phyloP scores from a whole-genome alignment of 2,113 vertebrate species.

The Polypterus bichir region DNA sequence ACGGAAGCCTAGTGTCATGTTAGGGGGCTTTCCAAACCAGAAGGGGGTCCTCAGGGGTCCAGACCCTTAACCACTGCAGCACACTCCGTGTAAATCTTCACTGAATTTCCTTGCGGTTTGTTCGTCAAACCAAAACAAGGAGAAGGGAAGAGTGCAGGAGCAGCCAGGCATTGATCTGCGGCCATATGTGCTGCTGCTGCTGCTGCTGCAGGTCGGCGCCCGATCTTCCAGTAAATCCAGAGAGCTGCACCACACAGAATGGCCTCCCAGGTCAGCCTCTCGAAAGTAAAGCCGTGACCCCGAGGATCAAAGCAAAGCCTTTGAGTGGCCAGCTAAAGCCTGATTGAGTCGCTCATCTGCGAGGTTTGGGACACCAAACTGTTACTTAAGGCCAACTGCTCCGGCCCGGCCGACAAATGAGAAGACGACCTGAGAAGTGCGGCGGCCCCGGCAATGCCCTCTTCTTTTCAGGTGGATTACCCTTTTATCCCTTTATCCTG shows the following conservation, averaged over 20 bases:
- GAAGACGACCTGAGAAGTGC: slow-evolving; percentile 33
- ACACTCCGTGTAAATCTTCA: too few relatives aligned
- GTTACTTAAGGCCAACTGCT: slow-evolving; percentile 39
- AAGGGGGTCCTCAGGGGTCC: too few relatives aligned
- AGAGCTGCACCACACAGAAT: slow-evolving; percentile 38
- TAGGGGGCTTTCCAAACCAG: too few relatives aligned
- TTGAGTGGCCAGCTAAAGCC: slow-evolving; percentile 54
- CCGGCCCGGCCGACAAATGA: slow-evolving; percentile 39
- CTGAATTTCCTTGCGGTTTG: too few relatives aligned
- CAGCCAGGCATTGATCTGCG: too few relatives aligned
- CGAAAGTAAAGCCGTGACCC: slow-evolving; percentile 39
- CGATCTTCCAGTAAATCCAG: slow-evolving; percentile 28
- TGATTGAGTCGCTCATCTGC: slow-evolving; percentile 53
- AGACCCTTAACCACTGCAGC: too few relatives aligned
- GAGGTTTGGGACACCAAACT: slow-evolving; percentile 32
- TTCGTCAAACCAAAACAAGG: too few relatives aligned
- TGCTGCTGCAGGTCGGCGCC: too few relatives aligned
- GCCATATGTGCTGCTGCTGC: too few relatives aligned
- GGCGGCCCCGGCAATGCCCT: slow-evolving; percentile 29
- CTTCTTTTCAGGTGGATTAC: slow-evolving; percentile 53
- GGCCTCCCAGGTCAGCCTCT: slow-evolving; percentile 37
- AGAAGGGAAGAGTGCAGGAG: too few relatives aligned
- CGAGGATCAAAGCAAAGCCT: slow-evolving; percentile 54
- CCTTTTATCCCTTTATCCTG: slow-evolving; percentile 48
- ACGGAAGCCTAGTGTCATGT: too few relatives aligned